Evolutionary conservation across 2,888 invertebrate genomes (phyloP).

Genomic region (Caenorhabditis sp.): DNA sequence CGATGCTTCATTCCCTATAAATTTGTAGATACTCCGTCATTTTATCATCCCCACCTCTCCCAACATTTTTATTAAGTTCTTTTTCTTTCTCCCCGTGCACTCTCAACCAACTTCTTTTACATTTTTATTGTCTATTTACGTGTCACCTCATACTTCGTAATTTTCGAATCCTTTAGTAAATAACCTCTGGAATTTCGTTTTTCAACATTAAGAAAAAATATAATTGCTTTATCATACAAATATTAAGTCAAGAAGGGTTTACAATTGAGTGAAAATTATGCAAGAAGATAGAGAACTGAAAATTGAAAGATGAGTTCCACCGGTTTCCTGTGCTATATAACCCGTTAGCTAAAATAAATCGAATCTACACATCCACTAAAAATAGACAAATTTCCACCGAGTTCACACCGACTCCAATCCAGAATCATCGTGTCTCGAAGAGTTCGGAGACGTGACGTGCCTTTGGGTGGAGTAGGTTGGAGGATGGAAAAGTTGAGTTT

Average conservation of each 20-base stretch:
- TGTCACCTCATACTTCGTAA: slow-evolving; percentile 37
- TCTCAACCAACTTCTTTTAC: slow-evolving; percentile 10
- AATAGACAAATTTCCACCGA: neutral
- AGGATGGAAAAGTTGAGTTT: slow-evolving; percentile 69
- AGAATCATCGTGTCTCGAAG: slow-evolving; percentile 70
- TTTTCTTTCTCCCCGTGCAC: neutral
- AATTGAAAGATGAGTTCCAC: slow-evolving; percentile 37
- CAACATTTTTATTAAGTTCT: neutral
- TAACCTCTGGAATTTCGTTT: neutral
- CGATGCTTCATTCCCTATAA: slow-evolving; percentile 13
- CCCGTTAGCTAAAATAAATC: slow-evolving; percentile 49
- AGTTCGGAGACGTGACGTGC: slow-evolving; percentile 60
- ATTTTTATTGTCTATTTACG: slow-evolving; percentile 32
- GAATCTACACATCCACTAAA: slow-evolving; percentile 44
- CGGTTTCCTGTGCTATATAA: slow-evolving; percentile 29
- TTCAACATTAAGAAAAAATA: neutral
- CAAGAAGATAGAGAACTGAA: slow-evolving; percentile 17
- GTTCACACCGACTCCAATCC: slow-evolving; percentile 74
- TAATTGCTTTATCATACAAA: slow-evolving; percentile 14
- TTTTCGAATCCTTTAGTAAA: slow-evolving; percentile 19
- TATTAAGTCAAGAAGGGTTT: slow-evolving; percentile 11
- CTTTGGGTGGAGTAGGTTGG: slow-evolving; percentile 61
- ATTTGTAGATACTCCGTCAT: slow-evolving; percentile 31
- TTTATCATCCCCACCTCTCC: slow-evolving; percentile 7
- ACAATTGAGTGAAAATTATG: slow-evolving; percentile 17